phyloP scores from a whole-genome alignment of 2,797 vertebrate genomes.

The Linurgus olivaceus region DNA sequence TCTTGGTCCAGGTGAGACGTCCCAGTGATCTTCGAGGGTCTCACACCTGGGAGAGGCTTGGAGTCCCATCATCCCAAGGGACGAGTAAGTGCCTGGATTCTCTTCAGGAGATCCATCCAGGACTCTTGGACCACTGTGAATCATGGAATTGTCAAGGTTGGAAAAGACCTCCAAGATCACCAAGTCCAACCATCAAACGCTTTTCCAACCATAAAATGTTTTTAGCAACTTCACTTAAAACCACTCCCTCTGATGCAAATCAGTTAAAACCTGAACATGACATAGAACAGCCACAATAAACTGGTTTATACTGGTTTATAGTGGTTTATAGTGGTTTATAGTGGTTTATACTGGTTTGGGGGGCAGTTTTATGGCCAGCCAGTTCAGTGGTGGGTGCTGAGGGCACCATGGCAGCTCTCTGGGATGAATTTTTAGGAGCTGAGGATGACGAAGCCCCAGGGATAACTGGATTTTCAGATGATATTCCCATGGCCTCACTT shows the following conservation, averaged over 20 bases:
- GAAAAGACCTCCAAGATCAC: neutral
- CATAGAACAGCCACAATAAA: rapidly evolving
- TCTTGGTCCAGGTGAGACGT: neutral
- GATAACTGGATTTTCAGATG: slow-evolving; percentile 93
- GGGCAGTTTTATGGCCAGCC: neutral
- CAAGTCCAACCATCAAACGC: neutral
- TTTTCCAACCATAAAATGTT: rapidly evolving
- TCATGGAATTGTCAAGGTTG: rapidly evolving
- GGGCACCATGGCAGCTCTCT: neutral
- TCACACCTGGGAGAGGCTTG: neutral
- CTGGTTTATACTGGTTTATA: neutral
- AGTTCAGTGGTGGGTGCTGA: neutral
- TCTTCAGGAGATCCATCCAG: neutral
- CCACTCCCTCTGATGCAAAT: neutral
- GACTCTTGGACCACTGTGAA: rapidly evolving
- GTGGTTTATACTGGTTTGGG: neutral
- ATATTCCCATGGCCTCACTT: slow-evolving; percentile 84
- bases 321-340: too few species aligned
- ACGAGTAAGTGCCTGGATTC: slow-evolving; percentile 50
- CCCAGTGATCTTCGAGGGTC: neutral
- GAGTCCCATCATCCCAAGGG: neutral
- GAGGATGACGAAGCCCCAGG: slow-evolving; percentile 90
- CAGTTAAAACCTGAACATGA: neutral
- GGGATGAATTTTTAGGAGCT: slow-evolving; percentile 77
- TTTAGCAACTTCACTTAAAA: neutral